Conservation (phyloP, 2,888 invertebrate genomes). For the Spisula subtruncata region DNA sequence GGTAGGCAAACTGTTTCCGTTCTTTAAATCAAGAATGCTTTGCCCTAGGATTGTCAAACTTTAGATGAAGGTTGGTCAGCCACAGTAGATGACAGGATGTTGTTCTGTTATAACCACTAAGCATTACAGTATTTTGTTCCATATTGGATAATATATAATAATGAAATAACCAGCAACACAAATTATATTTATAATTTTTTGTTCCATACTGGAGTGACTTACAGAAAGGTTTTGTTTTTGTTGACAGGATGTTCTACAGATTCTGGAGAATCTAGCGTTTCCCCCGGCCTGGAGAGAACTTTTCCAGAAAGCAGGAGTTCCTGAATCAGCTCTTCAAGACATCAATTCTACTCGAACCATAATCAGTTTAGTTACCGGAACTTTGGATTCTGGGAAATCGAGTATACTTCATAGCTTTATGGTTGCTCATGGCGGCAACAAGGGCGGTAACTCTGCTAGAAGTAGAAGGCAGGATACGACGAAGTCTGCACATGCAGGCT, state of each 20-base stretch:
- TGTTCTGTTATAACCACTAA: too few relatives aligned
- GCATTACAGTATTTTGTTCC: too few relatives aligned
- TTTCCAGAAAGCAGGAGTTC: slow-evolving; percentile 81
- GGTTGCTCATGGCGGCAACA: slow-evolving; percentile 42
- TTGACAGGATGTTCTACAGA: slow-evolving; percentile 80
- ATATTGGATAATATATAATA: too few relatives aligned
- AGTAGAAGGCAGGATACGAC: slow-evolving; percentile 14
- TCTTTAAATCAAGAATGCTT: too few relatives aligned
- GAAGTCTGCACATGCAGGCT: slow-evolving; percentile 20
- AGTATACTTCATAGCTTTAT: slow-evolving; percentile 54
- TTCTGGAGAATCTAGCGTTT: slow-evolving; percentile 81
- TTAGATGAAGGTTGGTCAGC: too few relatives aligned
- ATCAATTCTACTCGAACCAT: slow-evolving; percentile 82
- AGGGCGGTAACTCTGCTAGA: slow-evolving; percentile 14
- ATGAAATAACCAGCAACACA: too few relatives aligned
- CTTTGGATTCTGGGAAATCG: slow-evolving; percentile 67
- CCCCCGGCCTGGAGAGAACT: slow-evolving; percentile 82
- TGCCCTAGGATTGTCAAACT: too few relatives aligned
- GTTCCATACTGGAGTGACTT: neutral
- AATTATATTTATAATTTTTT: neutral
- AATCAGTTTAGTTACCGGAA: slow-evolving; percentile 80
- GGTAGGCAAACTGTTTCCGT: too few relatives aligned
- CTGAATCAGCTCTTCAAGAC: slow-evolving; percentile 80
- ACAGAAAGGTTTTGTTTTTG: neutral
- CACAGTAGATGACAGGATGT: too few relatives aligned